phyloP scores from a whole-genome alignment of 2,888 invertebrate species.

The Ennomos quercinarius region DNA sequence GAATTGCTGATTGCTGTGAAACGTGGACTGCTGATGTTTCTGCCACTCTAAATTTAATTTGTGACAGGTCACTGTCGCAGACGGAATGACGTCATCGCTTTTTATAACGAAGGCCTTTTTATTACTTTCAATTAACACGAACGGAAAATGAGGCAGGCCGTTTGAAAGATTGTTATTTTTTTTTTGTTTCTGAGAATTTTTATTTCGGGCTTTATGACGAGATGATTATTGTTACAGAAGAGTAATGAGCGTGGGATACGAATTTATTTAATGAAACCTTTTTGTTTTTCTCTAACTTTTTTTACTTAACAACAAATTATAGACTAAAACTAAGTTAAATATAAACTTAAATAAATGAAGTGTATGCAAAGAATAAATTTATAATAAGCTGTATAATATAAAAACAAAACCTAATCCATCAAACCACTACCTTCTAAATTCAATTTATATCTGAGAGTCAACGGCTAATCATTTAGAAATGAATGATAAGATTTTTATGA shows the following conservation, averaged over 20 bases:
- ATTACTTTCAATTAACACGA: constrained; percentile 32
- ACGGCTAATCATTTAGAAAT: no score
- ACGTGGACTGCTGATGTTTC: constrained; percentile 17
- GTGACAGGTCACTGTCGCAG: constrained; percentile 21
- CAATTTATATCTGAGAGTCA: no score
- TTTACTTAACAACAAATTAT: no score
- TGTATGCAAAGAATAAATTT: no score
- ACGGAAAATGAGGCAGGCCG: constrained; percentile 21
- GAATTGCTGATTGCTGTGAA: constrained; percentile 3
- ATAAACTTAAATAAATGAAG: no score
- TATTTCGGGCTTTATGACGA: constrained; percentile 9
- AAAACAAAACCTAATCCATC: no score
- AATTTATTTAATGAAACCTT: constrained; percentile 16
- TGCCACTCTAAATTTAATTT: constrained; percentile 26
- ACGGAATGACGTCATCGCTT: constrained; percentile 29
- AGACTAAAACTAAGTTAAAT: no score
- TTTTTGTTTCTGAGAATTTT: constrained; percentile 18
- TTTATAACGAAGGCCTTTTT: constrained; percentile 31
- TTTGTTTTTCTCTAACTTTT: no score
- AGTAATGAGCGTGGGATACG: constrained; percentile 16
- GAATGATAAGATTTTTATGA: no score
- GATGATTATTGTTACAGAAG: constrained; percentile 12
- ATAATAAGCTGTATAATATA: no score
- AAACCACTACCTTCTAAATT: no score
- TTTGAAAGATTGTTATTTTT: constrained; percentile 29